A percentile compares a stretch with the other conserved stretches of the same genome.
Conservation (phyloP, 2,888 invertebrate genomes). For the Notodonta ziczac region DNA sequence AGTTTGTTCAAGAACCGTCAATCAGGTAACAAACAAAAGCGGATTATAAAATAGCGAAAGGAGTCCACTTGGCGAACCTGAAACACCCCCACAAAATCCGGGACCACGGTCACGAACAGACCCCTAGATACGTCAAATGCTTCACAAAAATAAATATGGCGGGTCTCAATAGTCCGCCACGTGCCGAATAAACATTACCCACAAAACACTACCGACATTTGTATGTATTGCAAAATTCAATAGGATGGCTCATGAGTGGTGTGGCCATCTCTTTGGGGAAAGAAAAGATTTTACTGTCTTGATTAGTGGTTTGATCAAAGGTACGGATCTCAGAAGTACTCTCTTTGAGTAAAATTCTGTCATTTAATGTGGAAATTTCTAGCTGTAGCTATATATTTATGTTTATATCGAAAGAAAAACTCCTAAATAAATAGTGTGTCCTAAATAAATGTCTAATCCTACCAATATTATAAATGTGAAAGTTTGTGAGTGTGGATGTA, state of each 20-base stretch:
- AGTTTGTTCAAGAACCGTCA: no score
- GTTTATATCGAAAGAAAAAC: no score
- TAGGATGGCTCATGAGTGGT: slow-evolving; percentile 53
- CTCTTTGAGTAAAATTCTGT: no score
- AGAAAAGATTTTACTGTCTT: neutral
- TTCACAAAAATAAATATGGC: slow-evolving; percentile 34
- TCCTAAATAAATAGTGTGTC: no score
- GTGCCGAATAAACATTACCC: slow-evolving; percentile 42
- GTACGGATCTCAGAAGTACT: no score
- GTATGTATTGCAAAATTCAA: slow-evolving; percentile 74
- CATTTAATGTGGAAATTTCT: no score
- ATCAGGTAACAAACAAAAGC: no score
- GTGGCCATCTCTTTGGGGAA: neutral
- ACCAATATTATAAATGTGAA: no score
- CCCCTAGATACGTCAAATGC: slow-evolving; percentile 14
- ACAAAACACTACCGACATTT: slow-evolving; percentile 58
- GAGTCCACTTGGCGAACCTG: neutral
- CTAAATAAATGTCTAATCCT: no score
- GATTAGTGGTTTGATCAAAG: neutral
- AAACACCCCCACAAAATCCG: slow-evolving; percentile 1
- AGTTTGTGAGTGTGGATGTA: no score
- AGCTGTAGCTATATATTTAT: no score
- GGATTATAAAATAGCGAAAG: neutral
- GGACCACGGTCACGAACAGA: slow-evolving; percentile 11
- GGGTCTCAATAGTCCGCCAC: slow-evolving; percentile 37